Evolutionary conservation across 2,888 invertebrate species (phyloP).

Genomic region (Drosophila limbata): DNA sequence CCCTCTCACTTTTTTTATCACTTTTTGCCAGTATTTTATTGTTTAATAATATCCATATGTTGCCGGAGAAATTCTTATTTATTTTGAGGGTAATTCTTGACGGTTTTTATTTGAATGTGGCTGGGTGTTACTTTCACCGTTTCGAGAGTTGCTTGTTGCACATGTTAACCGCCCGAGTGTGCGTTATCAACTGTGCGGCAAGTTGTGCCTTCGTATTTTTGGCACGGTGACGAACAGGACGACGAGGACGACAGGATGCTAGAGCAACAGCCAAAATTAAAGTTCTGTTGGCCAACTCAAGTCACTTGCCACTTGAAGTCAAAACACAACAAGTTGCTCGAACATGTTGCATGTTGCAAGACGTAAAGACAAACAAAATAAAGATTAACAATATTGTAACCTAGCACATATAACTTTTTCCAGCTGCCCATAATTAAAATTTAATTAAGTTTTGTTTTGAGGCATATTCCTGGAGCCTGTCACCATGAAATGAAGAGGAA

Average conservation of each 20-base stretch:
- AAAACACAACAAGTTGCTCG: constrained; percentile 75
- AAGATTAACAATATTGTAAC: constrained; percentile 3
- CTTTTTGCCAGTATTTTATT: constrained; percentile 17
- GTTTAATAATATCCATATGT: background rate
- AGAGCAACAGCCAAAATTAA: constrained; percentile 13
- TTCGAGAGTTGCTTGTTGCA: constrained; percentile 12
- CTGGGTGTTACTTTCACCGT: background rate
- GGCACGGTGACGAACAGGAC: constrained; percentile 26
- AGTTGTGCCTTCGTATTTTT: constrained; percentile 41
- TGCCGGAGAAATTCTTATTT: constrained; percentile 31
- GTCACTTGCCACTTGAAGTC: constrained; percentile 39
- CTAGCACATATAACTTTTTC: background rate
- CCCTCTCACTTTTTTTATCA: background rate
- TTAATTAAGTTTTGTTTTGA: constrained; percentile 19
- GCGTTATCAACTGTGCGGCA: constrained; percentile 74
- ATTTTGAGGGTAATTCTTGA: no score
- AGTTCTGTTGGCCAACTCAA: constrained; percentile 32
- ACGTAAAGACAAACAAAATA: no score
- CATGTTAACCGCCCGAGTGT: constrained; percentile 61
- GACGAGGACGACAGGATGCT: constrained; percentile 31
- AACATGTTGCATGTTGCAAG: constrained; percentile 61
- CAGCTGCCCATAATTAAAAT: constrained; percentile 6
- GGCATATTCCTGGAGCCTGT: background rate
- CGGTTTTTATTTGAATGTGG: no score
- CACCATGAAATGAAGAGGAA: constrained; percentile 2